Evolutionary conservation across 2,797 vertebrate species (phyloP).

Genomic region (Malurus splendens): DNA sequence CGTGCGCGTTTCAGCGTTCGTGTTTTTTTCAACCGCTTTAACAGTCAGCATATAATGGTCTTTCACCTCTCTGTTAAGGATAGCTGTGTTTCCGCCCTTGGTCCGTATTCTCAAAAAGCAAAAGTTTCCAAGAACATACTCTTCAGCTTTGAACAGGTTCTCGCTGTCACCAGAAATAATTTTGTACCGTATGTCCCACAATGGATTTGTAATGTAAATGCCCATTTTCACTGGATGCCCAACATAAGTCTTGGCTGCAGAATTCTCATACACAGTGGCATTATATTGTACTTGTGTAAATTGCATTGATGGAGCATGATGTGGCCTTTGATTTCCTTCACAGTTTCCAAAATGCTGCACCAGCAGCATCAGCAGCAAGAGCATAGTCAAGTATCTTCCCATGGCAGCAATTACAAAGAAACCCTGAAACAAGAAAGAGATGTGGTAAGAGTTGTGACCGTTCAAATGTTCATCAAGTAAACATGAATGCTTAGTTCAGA

Average conservation of each 20-base stretch:
- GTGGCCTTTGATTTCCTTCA: constrained; percentile 75
- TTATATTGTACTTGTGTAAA: constrained; percentile 92
- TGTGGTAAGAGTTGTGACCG: background rate
- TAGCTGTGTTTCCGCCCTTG: constrained; percentile 97
- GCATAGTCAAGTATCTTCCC: constrained; percentile 80
- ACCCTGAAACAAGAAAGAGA: constrained; percentile 70
- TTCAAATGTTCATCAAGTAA: background rate
- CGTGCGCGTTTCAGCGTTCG: constrained; percentile 82
- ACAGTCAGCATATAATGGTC: constrained; percentile 90
- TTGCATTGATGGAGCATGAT: constrained; percentile 71
- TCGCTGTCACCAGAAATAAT: constrained; percentile 96
- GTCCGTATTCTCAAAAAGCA: constrained; percentile 97
- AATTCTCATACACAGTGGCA: constrained; percentile 95
- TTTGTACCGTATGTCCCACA: constrained; percentile 95
- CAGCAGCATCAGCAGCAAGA: constrained; percentile 81
- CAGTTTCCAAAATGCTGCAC: constrained; percentile 79
- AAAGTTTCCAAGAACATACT: constrained; percentile 91
- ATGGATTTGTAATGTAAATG: constrained; percentile 81
- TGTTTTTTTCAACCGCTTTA: constrained; percentile 88
- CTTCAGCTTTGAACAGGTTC: constrained; percentile 98
- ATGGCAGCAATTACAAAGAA: constrained; percentile 80
- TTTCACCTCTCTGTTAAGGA: constrained; percentile 95
- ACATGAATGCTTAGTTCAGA: background rate
- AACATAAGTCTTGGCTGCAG: constrained; percentile 94
- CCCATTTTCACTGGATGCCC: constrained; percentile 95